phyloP scores from a whole-genome alignment of 2,797 vertebrate species.

The Rhinoraja longicauda region DNA sequence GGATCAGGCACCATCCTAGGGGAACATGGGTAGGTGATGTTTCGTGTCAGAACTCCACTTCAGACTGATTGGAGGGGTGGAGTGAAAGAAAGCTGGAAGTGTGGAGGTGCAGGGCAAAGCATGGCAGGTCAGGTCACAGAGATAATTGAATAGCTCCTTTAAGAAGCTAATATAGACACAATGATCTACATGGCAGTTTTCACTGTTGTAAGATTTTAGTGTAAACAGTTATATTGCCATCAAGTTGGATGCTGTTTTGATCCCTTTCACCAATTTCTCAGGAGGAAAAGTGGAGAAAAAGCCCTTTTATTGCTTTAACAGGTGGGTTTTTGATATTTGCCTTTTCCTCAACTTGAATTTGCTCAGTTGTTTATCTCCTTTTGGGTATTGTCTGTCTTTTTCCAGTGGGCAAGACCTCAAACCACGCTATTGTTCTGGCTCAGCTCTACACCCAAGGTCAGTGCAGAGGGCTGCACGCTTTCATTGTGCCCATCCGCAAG shows the following conservation, averaged over 20 bases:
- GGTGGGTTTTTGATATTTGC: background rate
- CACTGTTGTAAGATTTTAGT: background rate
- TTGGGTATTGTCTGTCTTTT: slow-evolving; percentile 9
- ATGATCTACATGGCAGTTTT: background rate
- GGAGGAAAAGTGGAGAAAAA: background rate
- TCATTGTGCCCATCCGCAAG: slow-evolving; percentile 85
- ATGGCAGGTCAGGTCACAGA: too few species aligned
- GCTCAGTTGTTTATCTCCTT: background rate
- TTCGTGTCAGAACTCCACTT: too few species aligned
- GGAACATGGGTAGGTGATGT: too few species aligned
- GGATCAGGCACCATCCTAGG: too few species aligned
- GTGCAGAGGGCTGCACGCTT: slow-evolving; percentile 83
- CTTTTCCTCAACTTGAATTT: background rate
- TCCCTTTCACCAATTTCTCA: too few species aligned
- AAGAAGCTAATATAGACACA: background rate
- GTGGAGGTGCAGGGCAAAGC: too few species aligned
- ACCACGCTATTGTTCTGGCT: slow-evolving; percentile 88
- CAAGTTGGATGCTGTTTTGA: background rate
- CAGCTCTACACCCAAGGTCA: slow-evolving; percentile 85
- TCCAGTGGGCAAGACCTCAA: slow-evolving; percentile 91
- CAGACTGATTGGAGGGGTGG: too few species aligned
- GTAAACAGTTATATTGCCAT: background rate
- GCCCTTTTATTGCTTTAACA: background rate
- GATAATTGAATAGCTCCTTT: background rate
- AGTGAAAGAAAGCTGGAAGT: too few species aligned